A percentile compares a stretch with the other conserved stretches of the same genome.
These are phyloP conservation scores for Podiceps cristatus DNA, from an alignment of 2,113 vertebrate species.

Conservation along the genomic window DNA sequence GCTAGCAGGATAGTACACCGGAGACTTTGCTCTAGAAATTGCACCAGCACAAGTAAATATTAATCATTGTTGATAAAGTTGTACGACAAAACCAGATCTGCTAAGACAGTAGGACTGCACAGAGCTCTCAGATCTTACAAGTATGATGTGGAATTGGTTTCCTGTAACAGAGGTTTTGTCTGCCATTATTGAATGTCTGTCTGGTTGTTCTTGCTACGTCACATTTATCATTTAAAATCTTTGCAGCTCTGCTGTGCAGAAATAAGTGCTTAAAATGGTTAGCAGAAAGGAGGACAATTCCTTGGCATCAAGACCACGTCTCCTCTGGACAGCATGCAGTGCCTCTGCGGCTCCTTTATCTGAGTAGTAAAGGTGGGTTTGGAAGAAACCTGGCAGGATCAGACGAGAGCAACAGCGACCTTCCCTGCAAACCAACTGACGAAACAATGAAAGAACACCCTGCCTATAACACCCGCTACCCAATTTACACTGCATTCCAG, in stretches of 20 bases:
- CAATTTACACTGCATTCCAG: fast-evolving
- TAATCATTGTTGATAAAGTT: background rate
- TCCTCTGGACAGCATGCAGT: background rate
- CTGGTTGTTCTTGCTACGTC: background rate
- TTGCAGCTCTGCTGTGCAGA: background rate
- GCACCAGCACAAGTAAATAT: background rate
- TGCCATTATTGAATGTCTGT: background rate
- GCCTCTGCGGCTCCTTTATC: background rate
- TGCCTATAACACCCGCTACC: background rate
- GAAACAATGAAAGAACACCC: background rate
- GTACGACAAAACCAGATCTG: background rate
- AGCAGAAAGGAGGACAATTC: background rate
- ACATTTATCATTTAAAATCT: background rate
- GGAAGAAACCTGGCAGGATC: background rate
- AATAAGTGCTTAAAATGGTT: background rate
- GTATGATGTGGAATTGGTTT: background rate
- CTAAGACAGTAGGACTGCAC: background rate
- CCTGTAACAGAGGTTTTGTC: background rate
- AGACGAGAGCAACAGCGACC: background rate
- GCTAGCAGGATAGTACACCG: background rate
- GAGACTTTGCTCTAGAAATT: background rate
- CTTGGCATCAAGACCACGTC: background rate
- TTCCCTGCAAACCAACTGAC: background rate
- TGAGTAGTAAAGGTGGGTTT: background rate
- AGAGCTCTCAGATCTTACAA: background rate